A percentile compares a stretch with the other conserved stretches of the same genome.
These are phyloP conservation scores for Andrena camellia DNA, from an alignment of 2,888 invertebrate genomes.

Conservation along the genomic window DNA sequence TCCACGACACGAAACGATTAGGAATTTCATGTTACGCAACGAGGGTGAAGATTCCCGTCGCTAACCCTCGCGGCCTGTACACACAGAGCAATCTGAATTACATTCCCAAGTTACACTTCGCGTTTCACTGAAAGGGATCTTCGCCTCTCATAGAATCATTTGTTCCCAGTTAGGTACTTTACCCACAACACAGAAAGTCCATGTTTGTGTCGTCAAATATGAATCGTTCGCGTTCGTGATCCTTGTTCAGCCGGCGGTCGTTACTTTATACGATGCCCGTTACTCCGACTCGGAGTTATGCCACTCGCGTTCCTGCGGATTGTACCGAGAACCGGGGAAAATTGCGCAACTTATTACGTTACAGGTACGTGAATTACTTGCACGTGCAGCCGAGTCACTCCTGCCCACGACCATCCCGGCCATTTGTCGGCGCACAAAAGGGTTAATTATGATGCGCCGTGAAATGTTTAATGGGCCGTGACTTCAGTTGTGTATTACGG, in stretches of 20 bases:
- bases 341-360: slow-evolving; percentile 26
- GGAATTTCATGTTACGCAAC: background rate
- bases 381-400: background rate
- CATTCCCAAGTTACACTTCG: no score
- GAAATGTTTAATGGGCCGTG: slow-evolving; percentile 25
- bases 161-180: background rate
- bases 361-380: slow-evolving; percentile 17
- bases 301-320: slow-evolving; percentile 17
- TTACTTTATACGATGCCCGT: slow-evolving; percentile 24
- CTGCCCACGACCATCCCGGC: background rate
- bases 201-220: background rate
- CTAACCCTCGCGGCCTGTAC: background rate
- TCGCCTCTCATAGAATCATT: background rate
- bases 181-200: background rate
- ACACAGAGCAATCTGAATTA: background rate
- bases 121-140: background rate
- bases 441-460: slow-evolving; percentile 29
- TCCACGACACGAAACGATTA: background rate
- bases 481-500: slow-evolving; percentile 33
- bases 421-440: slow-evolving; percentile 21
- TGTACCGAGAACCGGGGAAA: slow-evolving; percentile 13
- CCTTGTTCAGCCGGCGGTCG: slow-evolving; percentile 4
- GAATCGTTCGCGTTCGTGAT: slow-evolving; percentile 13
- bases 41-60: no score
- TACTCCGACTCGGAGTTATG: slow-evolving; percentile 15